A percentile compares a stretch with the other conserved stretches of the same genome.
Evolutionary conservation across 2,888 invertebrate genomes (phyloP).

Genomic region (Tenthredo scrophulariae): DNA sequence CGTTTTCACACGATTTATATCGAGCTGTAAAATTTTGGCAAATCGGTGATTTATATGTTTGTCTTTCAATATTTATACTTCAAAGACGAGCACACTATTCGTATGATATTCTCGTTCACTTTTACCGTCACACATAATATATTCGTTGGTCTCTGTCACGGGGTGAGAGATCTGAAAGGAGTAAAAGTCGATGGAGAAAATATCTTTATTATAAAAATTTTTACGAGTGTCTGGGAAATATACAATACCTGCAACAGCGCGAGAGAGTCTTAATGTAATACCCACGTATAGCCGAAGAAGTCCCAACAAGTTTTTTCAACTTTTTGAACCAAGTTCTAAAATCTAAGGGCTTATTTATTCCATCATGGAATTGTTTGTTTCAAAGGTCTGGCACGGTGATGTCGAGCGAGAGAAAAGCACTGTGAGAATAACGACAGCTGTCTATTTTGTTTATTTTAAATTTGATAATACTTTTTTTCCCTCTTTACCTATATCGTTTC

Average conservation of each 20-base stretch:
- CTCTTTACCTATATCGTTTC: neutral
- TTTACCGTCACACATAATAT: neutral
- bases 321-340: neutral
- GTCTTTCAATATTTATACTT: neutral
- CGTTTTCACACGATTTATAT: no score
- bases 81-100: neutral
- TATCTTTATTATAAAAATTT: neutral
- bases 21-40: neutral
- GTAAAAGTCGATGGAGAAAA: neutral
- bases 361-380: neutral
- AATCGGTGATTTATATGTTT: neutral
- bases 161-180: neutral
- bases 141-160: neutral
- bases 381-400: constrained; percentile 1
- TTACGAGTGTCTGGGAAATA: neutral
- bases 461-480: neutral
- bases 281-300: neutral
- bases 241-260: neutral
- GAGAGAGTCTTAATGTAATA: neutral
- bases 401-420: constrained; percentile 6
- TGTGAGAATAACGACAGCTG: constrained; percentile 38
- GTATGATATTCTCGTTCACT: neutral
- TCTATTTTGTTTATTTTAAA: constrained; percentile 17
- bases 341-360: constrained; percentile 1
- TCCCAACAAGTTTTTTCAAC: neutral